These are phyloP conservation scores for Microcebus ravelobensis DNA, from an alignment of 2,113 vertebrate species.

Conservation along the genomic window DNA sequence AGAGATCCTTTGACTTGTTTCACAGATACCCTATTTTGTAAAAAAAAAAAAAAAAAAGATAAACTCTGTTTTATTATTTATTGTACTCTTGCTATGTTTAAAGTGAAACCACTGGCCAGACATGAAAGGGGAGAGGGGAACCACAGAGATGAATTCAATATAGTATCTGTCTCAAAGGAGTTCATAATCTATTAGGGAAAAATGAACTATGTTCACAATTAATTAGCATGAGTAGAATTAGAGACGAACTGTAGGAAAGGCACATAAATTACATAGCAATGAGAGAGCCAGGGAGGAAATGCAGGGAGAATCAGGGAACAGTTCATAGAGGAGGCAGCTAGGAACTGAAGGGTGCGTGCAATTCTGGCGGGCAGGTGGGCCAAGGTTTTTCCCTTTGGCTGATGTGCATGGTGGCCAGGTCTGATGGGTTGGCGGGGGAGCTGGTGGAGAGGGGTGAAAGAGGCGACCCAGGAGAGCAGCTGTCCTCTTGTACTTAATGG, in stretches of 20 bases:
- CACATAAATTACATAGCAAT: slow-evolving; percentile 45
- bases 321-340: not conserved
- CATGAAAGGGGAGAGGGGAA: not conserved
- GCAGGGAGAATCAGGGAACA: not conserved
- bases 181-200: slow-evolving; percentile 59
- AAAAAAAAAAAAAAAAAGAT: not conserved
- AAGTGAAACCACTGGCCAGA: not conserved
- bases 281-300: not conserved
- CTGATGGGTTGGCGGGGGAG: not conserved
- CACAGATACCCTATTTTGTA: not conserved
- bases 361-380: not conserved
- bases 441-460: not conserved
- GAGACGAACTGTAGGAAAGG: slow-evolving; percentile 50
- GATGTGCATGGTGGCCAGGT: not conserved
- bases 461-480: not conserved
- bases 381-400: not conserved
- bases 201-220: slow-evolving; percentile 61
- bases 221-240: slow-evolving; percentile 63
- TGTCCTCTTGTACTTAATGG: not conserved
- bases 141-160: not conserved
- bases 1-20: not conserved
- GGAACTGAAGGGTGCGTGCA: not conserved
- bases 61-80: not conserved
- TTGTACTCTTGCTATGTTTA: not conserved
- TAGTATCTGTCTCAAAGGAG: slow-evolving; percentile 52